A percentile compares a stretch with the other conserved stretches of the same genome.
phyloP scores from a whole-genome alignment of 2,113 vertebrate species.

The Macquaria australasica region DNA sequence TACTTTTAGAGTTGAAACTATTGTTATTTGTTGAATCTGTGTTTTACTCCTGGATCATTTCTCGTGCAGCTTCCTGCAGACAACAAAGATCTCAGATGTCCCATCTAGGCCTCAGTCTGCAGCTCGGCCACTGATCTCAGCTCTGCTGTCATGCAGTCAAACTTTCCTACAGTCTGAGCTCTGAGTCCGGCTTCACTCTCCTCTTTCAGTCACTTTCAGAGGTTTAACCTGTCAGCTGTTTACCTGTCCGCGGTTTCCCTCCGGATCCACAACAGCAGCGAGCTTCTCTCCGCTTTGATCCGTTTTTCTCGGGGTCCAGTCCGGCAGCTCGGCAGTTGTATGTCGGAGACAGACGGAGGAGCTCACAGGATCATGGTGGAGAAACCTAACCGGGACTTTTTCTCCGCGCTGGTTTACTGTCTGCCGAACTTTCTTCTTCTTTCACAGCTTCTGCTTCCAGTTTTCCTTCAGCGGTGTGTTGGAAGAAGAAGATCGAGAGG shows the following conservation, averaged over 20 bases:
- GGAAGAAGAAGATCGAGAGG: conserved; percentile 49
- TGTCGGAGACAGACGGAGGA: conserved; percentile 1
- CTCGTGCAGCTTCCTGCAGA: background rate
- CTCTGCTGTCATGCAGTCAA: conserved; percentile 8
- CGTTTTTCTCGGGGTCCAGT: background rate
- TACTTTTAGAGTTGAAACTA: too few species aligned
- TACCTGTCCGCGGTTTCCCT: conserved; percentile 62
- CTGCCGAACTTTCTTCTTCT: background rate
- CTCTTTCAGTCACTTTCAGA: too few species aligned
- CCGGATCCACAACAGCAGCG: conserved; percentile 55
- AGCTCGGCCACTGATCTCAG: conserved; percentile 1
- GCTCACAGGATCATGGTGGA: conserved; percentile 52
- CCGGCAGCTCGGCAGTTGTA: conserved; percentile 7
- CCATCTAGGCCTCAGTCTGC: background rate
- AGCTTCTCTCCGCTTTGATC: conserved; percentile 14
- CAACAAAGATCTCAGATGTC: background rate
- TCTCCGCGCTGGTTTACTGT: rapidly evolving
- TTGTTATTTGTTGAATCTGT: too few species aligned
- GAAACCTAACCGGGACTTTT: background rate
- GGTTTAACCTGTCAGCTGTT: conserved; percentile 2
- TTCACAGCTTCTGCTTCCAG: background rate
- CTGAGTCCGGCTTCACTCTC: background rate
- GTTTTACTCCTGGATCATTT: too few species aligned
- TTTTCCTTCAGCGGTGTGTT: background rate
- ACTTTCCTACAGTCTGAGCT: background rate